A percentile compares a stretch with the other conserved stretches of the same genome.
These are phyloP conservation scores for Patella depressa DNA, from an alignment of 2,888 invertebrate genomes.

Conservation along the genomic window DNA sequence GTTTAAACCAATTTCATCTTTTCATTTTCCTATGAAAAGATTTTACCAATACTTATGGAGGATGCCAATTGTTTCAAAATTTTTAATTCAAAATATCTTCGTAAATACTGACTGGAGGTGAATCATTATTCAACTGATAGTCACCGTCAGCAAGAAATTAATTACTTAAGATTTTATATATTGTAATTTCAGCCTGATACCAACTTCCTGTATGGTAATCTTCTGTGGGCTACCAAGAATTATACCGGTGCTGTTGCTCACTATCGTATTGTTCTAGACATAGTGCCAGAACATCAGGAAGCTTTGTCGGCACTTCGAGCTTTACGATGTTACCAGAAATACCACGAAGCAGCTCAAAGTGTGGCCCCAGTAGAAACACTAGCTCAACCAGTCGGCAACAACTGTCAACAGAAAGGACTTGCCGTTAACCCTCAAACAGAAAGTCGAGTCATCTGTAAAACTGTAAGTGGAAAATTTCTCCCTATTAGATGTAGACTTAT, in stretches of 20 bases:
- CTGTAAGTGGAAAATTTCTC: constrained; percentile 46
- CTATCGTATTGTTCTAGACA: constrained; percentile 65
- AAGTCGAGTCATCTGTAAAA: constrained; percentile 66
- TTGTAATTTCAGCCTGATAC: constrained; percentile 77
- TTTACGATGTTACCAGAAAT: constrained; percentile 67
- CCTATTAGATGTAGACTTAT: too few relatives aligned
- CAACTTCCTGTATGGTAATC: constrained; percentile 79
- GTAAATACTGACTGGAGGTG: too few relatives aligned
- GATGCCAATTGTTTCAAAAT: too few relatives aligned
- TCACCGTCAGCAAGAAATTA: too few relatives aligned
- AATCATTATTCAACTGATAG: too few relatives aligned
- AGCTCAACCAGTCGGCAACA: constrained; percentile 38
- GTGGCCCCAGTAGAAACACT: constrained; percentile 55
- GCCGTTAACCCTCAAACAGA: constrained; percentile 46
- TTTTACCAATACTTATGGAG: too few relatives aligned
- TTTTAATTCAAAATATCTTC: too few relatives aligned
- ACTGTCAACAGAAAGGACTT: constrained; percentile 41
- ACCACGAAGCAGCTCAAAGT: constrained; percentile 62
- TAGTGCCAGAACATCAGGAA: constrained; percentile 60
- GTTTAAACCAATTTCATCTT: too few relatives aligned
- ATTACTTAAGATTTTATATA: too few relatives aligned
- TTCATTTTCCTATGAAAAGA: too few relatives aligned
- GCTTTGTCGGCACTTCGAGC: constrained; percentile 64
- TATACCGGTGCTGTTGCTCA: constrained; percentile 67
- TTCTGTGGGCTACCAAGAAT: constrained; percentile 79